A percentile compares a stretch with the other conserved stretches of the same genome.
These are phyloP conservation scores for Bicyclus anynana DNA, from an alignment of 1,140 invertebrate species.

Conservation along the genomic window DNA sequence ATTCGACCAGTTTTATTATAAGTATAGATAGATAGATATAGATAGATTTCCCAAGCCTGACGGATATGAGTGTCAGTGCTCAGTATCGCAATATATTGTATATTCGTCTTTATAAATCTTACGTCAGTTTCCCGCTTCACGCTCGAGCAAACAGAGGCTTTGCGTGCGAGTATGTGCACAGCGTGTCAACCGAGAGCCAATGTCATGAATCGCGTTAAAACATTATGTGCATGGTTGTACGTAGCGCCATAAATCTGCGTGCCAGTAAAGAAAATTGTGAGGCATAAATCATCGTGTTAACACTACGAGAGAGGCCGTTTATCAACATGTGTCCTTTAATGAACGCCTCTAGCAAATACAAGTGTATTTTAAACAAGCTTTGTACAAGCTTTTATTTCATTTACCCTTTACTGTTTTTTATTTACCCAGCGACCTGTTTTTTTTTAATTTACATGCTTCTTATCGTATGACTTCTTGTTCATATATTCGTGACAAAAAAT, in stretches of 20 bases:
- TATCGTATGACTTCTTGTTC: too few relatives aligned
- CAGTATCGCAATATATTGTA: neutral
- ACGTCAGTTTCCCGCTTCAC: neutral
- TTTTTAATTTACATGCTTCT: too few relatives aligned
- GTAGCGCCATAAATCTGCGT: slow-evolving; percentile 49
- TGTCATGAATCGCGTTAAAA: slow-evolving; percentile 28
- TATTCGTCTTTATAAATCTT: slow-evolving; percentile 8
- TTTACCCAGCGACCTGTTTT: too few relatives aligned
- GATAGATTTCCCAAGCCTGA: too few relatives aligned
- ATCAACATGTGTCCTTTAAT: slow-evolving; percentile 54
- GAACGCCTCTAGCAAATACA: slow-evolving; percentile 33
- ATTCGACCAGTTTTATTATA: too few relatives aligned
- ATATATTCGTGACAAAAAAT: too few relatives aligned
- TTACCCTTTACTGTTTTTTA: too few relatives aligned
- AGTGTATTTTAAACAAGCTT: neutral
- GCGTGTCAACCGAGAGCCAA: slow-evolving; percentile 14
- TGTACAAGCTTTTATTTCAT: too few relatives aligned
- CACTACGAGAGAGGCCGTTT: slow-evolving; percentile 49
- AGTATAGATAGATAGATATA: too few relatives aligned
- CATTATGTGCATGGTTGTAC: slow-evolving; percentile 29
- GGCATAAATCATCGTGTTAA: slow-evolving; percentile 60
- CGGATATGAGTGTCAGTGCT: neutral
- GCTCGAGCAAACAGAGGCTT: slow-evolving; percentile 4
- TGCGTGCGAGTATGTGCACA: slow-evolving; percentile 5
- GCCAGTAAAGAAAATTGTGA: slow-evolving; percentile 63